Percentiles rank a stretch among this genome's conserved stretches.
Conservation (phyloP, 2,888 invertebrate genomes). For the Tachina lurida region DNA sequence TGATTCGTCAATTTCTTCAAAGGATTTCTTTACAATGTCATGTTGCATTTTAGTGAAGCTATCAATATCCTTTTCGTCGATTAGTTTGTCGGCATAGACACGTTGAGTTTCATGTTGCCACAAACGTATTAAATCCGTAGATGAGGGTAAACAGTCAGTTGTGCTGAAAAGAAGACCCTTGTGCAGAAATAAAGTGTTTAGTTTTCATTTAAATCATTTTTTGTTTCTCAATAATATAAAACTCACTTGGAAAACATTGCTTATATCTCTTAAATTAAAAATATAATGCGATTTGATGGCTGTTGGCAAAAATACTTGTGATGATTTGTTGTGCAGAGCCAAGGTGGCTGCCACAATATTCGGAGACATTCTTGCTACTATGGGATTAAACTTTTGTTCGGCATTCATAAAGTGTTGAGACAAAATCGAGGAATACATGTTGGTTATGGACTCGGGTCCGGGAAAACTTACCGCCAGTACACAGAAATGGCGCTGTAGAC, state of each 20-base stretch:
- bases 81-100: constrained; percentile 96
- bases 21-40: constrained; percentile 95
- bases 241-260: constrained; percentile 94
- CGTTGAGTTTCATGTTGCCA: constrained; percentile 97
- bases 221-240: background rate
- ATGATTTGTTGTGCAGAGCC: constrained; percentile 92
- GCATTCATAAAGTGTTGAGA: constrained; percentile 92
- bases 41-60: constrained; percentile 93
- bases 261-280: constrained; percentile 96
- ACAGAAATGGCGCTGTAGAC: constrained; percentile 94
- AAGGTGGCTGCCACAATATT: constrained; percentile 92
- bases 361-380: constrained; percentile 87
- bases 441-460: constrained; percentile 90
- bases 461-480: constrained; percentile 94
- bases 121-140: constrained; percentile 92
- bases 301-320: constrained; percentile 95
- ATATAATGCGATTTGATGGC: constrained; percentile 98
- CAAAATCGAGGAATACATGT: constrained; percentile 94
- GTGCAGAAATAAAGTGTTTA: constrained; percentile 64
- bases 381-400: constrained; percentile 90
- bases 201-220: background rate
- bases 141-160: constrained; percentile 91
- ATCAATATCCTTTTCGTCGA: constrained; percentile 95
- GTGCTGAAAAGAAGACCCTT: constrained; percentile 96
- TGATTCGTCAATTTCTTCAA: constrained; percentile 96